Conservation (phyloP, 2,113 vertebrate genomes). For the Crotalus tigris region DNA sequence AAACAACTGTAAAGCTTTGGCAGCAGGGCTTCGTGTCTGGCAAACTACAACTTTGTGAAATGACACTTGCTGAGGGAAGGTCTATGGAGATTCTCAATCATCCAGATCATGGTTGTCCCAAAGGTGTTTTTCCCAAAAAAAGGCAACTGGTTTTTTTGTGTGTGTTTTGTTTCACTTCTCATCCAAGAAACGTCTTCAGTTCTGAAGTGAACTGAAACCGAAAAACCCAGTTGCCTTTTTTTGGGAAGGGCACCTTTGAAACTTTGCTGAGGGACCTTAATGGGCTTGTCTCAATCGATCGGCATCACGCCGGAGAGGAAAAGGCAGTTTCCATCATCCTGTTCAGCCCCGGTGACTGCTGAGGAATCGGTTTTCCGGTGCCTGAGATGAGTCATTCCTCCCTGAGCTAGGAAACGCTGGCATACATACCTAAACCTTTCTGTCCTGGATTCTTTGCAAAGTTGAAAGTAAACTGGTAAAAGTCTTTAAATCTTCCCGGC, state of each 20-base stretch:
- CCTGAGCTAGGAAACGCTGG: slow-evolving; percentile 1
- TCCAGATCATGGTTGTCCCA: not conserved
- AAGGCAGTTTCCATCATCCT: not conserved
- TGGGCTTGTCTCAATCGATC: not conserved
- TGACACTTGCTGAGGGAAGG: not conserved
- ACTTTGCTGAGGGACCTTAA: not conserved
- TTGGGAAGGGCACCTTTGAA: not conserved
- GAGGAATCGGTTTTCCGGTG: not conserved
- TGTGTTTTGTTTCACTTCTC: not conserved
- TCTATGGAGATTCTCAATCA: not conserved
- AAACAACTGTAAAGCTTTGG: not conserved
- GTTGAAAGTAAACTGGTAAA: slow-evolving; percentile 90
- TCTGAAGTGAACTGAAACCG: not conserved
- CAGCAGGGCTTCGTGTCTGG: not conserved
- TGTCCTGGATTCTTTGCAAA: slow-evolving; percentile 87
- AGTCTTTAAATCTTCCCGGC: slow-evolving; percentile 85
- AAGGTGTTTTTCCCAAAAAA: not conserved
- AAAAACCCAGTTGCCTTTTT: too few species aligned
- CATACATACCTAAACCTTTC: slow-evolving; percentile 85
- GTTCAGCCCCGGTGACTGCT: not conserved
- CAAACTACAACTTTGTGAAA: not conserved
- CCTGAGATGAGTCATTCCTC: not conserved
- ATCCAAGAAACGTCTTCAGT: not conserved
- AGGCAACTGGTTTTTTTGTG: not conserved
- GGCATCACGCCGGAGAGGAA: not conserved